A percentile compares a stretch with the other conserved stretches of the same genome.
These are phyloP conservation scores for Hippocampus barbouri DNA, from an alignment of 2,113 vertebrate genomes.

Conservation along the genomic window DNA sequence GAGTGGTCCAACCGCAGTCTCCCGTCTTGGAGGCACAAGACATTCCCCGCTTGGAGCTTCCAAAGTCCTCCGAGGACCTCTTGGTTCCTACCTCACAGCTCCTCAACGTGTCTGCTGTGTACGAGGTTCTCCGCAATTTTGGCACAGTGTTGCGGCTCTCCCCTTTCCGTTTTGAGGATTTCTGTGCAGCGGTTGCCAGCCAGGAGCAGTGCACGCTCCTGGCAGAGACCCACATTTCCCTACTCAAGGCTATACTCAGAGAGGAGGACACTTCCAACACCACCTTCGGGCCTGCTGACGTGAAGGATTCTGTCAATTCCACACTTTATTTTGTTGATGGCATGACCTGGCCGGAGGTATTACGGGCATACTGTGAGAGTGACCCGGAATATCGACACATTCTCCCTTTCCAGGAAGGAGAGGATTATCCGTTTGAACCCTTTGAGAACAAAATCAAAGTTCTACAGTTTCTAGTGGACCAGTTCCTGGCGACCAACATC, in stretches of 20 bases:
- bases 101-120: conserved; percentile 90
- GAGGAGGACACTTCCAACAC: conserved; percentile 99
- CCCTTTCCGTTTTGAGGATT: conserved; percentile 98
- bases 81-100: conserved; percentile 90
- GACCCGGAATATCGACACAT: conserved; percentile 92
- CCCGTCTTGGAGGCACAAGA: conserved; percentile 93
- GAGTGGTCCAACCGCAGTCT: conserved; percentile 81
- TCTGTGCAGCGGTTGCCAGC: conserved; percentile 89
- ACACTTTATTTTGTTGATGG: conserved; percentile 96
- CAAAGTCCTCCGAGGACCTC: conserved; percentile 97
- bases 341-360: conserved; percentile 98
- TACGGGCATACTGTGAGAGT: conserved; percentile 96
- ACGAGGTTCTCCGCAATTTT: conserved; percentile 97
- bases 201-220: conserved; percentile 96
- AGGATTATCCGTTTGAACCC: conserved; percentile 95
- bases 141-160: conserved; percentile 92
- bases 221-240: conserved; percentile 92
- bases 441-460: conserved; percentile 96
- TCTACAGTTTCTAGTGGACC: conserved; percentile 96
- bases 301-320: conserved; percentile 98
- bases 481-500: conserved; percentile 96
- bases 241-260: conserved; percentile 94
- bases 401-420: conserved; percentile 85
- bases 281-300: conserved; percentile 94
- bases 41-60: conserved; percentile 88